Evolutionary conservation across 1,140 invertebrate species (phyloP).

Genomic region (Lasioglossum albipes): DNA sequence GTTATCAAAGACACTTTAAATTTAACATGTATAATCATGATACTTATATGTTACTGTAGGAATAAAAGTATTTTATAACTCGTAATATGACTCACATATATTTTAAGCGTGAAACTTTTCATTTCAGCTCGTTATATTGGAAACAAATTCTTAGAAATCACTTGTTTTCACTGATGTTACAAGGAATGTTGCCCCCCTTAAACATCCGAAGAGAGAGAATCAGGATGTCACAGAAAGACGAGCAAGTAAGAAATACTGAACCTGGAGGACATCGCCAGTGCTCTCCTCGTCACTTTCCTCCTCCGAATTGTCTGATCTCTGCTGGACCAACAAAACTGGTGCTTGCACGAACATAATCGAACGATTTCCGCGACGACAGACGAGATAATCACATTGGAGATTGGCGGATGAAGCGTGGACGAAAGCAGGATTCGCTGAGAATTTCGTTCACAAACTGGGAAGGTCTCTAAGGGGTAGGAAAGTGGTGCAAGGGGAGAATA

Average conservation of each 20-base stretch:
- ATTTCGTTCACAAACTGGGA: constrained; percentile 8
- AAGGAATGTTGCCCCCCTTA: no score
- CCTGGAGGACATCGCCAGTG: constrained; percentile 74
- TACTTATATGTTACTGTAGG: no score
- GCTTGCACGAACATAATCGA: constrained; percentile 76
- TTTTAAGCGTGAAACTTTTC: no score
- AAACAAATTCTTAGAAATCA: no score
- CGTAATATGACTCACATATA: no score
- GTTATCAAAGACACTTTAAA: no score
- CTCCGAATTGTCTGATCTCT: constrained; percentile 71
- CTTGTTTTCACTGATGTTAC: no score
- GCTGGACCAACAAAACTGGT: constrained; percentile 48
- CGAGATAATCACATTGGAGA: neutral
- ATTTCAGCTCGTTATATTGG: no score
- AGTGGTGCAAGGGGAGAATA: constrained; percentile 52
- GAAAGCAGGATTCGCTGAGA: neutral
- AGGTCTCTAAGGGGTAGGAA: constrained; percentile 7
- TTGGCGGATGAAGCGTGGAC: neutral
- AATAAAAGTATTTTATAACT: no score
- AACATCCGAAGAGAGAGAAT: no score
- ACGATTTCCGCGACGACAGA: neutral
- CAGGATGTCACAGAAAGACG: neutral
- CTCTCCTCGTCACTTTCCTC: constrained; percentile 73
- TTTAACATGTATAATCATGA: no score
- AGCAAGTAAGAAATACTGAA: constrained; percentile 29